These are phyloP conservation scores for Harmothoe impar DNA, from an alignment of 2,888 invertebrate genomes.

Conservation along the genomic window DNA sequence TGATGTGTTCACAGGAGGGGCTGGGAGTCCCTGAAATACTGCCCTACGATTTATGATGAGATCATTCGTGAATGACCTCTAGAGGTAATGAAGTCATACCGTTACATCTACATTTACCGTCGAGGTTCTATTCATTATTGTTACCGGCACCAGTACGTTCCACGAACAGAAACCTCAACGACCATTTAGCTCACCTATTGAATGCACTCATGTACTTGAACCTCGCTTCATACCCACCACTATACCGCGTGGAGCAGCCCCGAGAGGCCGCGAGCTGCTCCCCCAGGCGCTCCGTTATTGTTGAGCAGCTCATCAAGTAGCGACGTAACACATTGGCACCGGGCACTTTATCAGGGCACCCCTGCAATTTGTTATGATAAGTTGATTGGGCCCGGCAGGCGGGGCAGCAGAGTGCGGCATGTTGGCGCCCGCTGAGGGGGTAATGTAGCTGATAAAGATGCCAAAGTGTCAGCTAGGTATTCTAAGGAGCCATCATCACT, in stretches of 20 bases:
- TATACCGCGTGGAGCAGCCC: background rate
- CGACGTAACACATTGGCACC: slow-evolving; percentile 41
- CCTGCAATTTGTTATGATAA: slow-evolving; percentile 61
- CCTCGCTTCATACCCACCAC: background rate
- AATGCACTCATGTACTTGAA: background rate
- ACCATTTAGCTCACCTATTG: too few relatives aligned
- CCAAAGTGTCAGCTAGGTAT: slow-evolving; percentile 27
- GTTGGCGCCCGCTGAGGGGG: slow-evolving; percentile 8
- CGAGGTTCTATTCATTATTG: too few relatives aligned
- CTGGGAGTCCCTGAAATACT: too few relatives aligned
- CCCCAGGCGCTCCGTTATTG: background rate
- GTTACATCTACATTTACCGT: too few relatives aligned
- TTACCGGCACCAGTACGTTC: too few relatives aligned
- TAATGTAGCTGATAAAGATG: slow-evolving; percentile 40
- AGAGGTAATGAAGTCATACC: too few relatives aligned
- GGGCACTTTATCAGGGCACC: background rate
- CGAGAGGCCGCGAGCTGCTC: background rate
- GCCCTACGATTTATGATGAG: too few relatives aligned
- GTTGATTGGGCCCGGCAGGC: background rate
- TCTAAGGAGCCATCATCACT: slow-evolving; percentile 2
- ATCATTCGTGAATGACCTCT: too few relatives aligned
- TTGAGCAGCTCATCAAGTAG: slow-evolving; percentile 19
- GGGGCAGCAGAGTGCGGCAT: background rate
- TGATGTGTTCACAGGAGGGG: too few relatives aligned
- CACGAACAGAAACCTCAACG: too few relatives aligned